These are phyloP conservation scores for Butorides virescens DNA, from an alignment of 2,113 vertebrate genomes.

Conservation along the genomic window DNA sequence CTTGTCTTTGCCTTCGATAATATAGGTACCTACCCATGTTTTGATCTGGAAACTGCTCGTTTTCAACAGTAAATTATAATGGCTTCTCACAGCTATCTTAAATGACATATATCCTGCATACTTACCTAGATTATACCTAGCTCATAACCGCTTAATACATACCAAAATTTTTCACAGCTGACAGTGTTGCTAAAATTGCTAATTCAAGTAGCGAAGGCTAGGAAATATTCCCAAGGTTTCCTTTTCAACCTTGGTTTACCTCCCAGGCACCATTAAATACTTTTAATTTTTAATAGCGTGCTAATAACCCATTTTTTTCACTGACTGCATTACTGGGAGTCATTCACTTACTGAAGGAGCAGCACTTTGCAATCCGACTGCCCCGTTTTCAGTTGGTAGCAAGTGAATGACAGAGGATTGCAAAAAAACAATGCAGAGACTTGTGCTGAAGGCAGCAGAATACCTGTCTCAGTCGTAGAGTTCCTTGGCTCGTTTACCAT, in stretches of 20 bases:
- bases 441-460: not conserved
- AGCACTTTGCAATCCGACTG: not conserved
- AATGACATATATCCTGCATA: not conserved
- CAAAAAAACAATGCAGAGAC: not conserved
- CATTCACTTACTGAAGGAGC: not conserved
- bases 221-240: not conserved
- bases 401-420: not conserved
- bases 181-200: not conserved
- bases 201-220: not conserved
- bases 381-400: not conserved
- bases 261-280: conserved; percentile 11
- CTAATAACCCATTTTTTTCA: not conserved
- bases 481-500: not conserved
- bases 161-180: not conserved
- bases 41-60: not conserved
- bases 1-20: not conserved
- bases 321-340: not conserved
- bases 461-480: not conserved
- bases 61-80: not conserved
- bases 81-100: not conserved
- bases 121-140: not conserved
- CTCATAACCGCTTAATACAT: not conserved
- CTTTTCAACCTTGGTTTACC: conserved; percentile 20
- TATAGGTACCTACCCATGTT: not conserved
- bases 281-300: conserved; percentile 25